A percentile compares a stretch with the other conserved stretches of the same genome.
These are phyloP conservation scores for Mamestra brassicae DNA, from an alignment of 2,888 invertebrate genomes.

Conservation along the genomic window DNA sequence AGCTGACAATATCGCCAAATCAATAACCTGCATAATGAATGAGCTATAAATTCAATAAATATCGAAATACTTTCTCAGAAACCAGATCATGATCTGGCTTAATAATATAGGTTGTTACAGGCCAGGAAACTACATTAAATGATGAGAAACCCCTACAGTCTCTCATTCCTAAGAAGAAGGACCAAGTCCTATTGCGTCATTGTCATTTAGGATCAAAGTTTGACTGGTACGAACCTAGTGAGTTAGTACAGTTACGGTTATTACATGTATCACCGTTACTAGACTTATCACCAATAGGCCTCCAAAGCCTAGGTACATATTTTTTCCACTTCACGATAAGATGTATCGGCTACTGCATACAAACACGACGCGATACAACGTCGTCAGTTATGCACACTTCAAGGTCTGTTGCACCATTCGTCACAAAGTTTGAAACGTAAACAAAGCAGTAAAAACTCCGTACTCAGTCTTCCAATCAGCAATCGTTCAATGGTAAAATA, in stretches of 20 bases:
- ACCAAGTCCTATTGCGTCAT: background rate
- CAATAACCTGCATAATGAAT: background rate
- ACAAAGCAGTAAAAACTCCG: conserved; percentile 45
- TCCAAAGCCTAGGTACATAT: conserved; percentile 32
- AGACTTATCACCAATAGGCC: conserved; percentile 2
- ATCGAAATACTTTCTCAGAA: conserved; percentile 2
- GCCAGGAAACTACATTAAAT: background rate
- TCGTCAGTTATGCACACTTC: conserved; percentile 45
- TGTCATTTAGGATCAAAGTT: too few species aligned
- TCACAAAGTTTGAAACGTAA: conserved; percentile 51
- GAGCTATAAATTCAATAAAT: conserved; percentile 2
- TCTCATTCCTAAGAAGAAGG: background rate
- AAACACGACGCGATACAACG: conserved; percentile 12
- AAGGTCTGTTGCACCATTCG: conserved; percentile 49
- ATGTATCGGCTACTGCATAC: conserved; percentile 44
- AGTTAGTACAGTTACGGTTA: too few species aligned
- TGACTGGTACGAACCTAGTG: background rate
- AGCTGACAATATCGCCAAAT: conserved; percentile 25
- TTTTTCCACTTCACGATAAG: conserved; percentile 41
- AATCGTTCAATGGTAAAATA: conserved; percentile 32
- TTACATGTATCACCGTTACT: background rate
- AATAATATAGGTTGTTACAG: background rate
- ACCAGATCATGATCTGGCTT: background rate
- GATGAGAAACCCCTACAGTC: background rate
- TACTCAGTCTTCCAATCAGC: conserved; percentile 15